A percentile compares a stretch with the other conserved stretches of the same genome.
Evolutionary conservation across 2,113 vertebrate genomes (phyloP).

Genomic region (Atherinomorus stipes): DNA sequence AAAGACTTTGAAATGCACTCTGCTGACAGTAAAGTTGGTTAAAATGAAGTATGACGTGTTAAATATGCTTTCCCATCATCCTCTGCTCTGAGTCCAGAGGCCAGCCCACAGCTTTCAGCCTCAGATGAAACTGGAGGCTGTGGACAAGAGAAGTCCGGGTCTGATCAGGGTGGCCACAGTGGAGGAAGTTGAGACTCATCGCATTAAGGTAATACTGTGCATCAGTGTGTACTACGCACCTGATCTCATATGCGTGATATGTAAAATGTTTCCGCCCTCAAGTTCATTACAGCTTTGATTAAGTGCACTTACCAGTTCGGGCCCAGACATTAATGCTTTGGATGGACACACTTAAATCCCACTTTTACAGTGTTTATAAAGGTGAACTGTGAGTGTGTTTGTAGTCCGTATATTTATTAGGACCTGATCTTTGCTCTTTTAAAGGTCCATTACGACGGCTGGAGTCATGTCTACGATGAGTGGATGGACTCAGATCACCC

Average conservation of each 20-base stretch:
- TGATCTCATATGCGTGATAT: neutral
- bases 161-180: constrained; percentile 93
- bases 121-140: constrained; percentile 96
- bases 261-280: neutral
- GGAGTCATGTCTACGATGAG: constrained; percentile 95
- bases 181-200: constrained; percentile 93
- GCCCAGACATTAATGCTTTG: neutral
- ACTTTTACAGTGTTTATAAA: constrained; percentile 2
- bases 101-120: constrained; percentile 90
- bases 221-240: neutral
- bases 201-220: constrained; percentile 88
- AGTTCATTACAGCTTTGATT: too few species aligned
- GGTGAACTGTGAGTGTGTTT: neutral
- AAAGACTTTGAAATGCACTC: neutral
- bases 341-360: neutral
- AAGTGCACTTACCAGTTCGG: too few species aligned
- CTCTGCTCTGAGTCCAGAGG: constrained; percentile 78
- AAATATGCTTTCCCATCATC: constrained; percentile 10
- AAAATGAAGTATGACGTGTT: neutral
- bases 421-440: constrained; percentile 1
- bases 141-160: constrained; percentile 93
- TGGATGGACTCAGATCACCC: constrained; percentile 97
- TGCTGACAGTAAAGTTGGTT: too few species aligned
- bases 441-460: constrained; percentile 96
- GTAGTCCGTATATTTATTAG: neutral